Percentiles rank a stretch among this genome's conserved stretches.
Conservation (phyloP, 2,888 invertebrate genomes). For the Lymantria dispar region DNA sequence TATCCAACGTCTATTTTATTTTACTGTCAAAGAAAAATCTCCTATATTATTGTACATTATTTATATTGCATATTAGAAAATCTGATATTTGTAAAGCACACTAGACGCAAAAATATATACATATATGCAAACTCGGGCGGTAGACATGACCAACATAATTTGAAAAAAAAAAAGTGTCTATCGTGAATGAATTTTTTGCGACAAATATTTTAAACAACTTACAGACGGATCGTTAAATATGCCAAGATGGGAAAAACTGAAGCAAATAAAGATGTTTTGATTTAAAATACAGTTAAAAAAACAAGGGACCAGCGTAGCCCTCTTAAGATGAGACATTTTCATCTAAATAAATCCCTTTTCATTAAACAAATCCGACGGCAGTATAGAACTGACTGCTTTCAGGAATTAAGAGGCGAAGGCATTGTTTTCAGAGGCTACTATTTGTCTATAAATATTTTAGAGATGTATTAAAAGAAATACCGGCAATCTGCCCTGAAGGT, state of each 20-base stretch:
- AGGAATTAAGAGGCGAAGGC: conserved; percentile 43
- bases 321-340: conserved; percentile 50
- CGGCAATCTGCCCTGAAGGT: conserved; percentile 15
- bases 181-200: too few relatives aligned
- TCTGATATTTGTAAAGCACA: too few relatives aligned
- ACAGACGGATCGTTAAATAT: conserved; percentile 62
- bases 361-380: conserved; percentile 63
- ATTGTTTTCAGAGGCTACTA: conserved; percentile 26
- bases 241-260: conserved; percentile 66
- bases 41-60: too few relatives aligned
- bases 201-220: conserved; percentile 34
- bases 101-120: too few relatives aligned
- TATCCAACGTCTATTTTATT: conserved; percentile 4
- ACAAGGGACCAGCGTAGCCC: conserved; percentile 40
- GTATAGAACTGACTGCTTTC: conserved; percentile 41
- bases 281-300: conserved; percentile 75
- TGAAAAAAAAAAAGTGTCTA: too few relatives aligned
- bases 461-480: conserved; percentile 15
- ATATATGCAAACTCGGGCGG: too few relatives aligned
- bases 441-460: conserved; percentile 5
- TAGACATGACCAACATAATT: too few relatives aligned
- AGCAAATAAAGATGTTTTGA: conserved; percentile 71
- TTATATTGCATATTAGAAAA: too few relatives aligned
- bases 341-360: conserved; percentile 54
- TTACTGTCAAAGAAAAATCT: too few relatives aligned